Evolutionary conservation across 2,113 vertebrate genomes (phyloP).

Genomic region (Athene noctua): DNA sequence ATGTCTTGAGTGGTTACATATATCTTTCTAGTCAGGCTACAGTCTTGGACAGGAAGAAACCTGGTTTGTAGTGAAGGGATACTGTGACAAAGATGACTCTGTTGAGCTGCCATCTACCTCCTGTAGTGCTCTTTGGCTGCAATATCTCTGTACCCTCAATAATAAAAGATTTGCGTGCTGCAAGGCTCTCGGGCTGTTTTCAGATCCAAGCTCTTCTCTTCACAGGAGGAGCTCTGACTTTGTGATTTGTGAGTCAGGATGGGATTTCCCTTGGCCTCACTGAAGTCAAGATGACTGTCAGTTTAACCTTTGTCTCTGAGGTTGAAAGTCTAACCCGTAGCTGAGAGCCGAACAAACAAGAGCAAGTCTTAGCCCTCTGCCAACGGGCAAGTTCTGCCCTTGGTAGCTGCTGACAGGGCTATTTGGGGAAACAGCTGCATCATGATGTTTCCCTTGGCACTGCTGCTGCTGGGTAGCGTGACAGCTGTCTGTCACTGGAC

Average conservation of each 20-base stretch:
- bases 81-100: background rate
- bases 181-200: background rate
- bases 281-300: background rate
- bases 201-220: background rate
- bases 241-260: background rate
- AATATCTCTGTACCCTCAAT: background rate
- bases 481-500: background rate
- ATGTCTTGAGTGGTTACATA: background rate
- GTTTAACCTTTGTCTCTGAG: background rate
- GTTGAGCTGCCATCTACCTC: background rate
- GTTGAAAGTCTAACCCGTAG: background rate
- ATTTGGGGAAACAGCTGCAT: background rate
- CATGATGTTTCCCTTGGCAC: background rate
- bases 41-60: background rate
- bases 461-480: background rate
- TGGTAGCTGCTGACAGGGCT: background rate
- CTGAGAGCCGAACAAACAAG: background rate
- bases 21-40: background rate
- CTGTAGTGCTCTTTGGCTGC: background rate
- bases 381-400: background rate
- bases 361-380: background rate
- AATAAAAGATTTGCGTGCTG: background rate
- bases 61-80: background rate
- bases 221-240: background rate
- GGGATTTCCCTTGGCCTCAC: background rate